Evolutionary conservation across 2,113 vertebrate species (phyloP).

Genomic region (Willisornis vidua): DNA sequence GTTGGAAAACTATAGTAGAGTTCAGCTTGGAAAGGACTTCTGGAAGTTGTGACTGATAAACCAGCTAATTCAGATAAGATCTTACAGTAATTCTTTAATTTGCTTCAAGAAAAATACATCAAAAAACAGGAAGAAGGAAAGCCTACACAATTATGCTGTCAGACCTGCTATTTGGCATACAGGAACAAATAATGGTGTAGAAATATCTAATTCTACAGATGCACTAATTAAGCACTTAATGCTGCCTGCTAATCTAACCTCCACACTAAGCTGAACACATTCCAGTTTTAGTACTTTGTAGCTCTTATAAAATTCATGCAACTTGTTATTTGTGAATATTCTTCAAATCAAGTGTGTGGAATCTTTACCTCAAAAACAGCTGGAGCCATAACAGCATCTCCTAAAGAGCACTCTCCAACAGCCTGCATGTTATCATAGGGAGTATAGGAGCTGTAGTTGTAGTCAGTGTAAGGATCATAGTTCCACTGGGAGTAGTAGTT

Average conservation of each 20-base stretch:
- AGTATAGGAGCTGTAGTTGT: constrained; percentile 51
- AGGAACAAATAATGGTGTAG: not conserved
- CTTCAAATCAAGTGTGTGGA: not conserved
- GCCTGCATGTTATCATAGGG: constrained; percentile 47
- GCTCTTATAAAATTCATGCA: not conserved
- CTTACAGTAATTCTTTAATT: not conserved
- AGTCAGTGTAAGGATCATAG: constrained; percentile 59
- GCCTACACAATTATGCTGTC: not conserved
- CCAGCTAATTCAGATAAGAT: not conserved
- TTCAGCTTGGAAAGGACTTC: not conserved
- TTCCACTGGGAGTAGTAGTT: constrained; percentile 83
- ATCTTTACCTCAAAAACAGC: constrained; percentile 65
- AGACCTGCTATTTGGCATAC: not conserved
- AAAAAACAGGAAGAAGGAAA: not conserved
- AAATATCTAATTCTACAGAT: not conserved
- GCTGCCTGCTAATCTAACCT: not conserved
- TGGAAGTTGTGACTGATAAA: not conserved
- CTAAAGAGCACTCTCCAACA: constrained; percentile 43
- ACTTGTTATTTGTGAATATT: not conserved
- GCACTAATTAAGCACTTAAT: not conserved
- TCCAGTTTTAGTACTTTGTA: not conserved
- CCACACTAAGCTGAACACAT: not conserved
- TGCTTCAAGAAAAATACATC: not conserved
- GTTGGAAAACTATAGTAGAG: not conserved
- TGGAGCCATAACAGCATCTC: constrained; percentile 47